A percentile compares a stretch with the other conserved stretches of the same genome.
These are phyloP conservation scores for Gortyna flavago DNA, from an alignment of 2,888 invertebrate species.

Conservation along the genomic window DNA sequence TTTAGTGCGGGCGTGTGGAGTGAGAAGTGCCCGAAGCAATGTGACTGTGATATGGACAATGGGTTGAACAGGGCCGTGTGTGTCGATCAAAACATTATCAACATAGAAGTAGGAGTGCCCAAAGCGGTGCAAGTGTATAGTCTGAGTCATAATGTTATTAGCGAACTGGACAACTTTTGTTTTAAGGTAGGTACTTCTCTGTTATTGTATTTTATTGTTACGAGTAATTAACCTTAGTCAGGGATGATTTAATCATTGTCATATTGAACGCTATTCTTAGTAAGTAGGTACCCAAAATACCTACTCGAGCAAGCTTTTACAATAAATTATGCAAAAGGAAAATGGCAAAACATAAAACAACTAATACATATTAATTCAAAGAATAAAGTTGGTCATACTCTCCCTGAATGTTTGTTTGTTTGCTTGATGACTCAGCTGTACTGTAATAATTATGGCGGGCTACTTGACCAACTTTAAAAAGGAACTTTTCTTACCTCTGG, in stretches of 20 bases:
- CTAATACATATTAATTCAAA: not conserved
- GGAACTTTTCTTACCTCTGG: not conserved
- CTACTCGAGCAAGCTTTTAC: not conserved
- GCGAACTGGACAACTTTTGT: slow-evolving; percentile 90
- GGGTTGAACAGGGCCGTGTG: slow-evolving; percentile 88
- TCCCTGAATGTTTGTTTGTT: slow-evolving; percentile 25
- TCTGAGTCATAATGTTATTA: slow-evolving; percentile 91
- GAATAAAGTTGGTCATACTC: slow-evolving; percentile 1
- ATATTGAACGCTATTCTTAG: not conserved
- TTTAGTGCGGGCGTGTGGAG: slow-evolving; percentile 63
- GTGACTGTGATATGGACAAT: slow-evolving; percentile 88
- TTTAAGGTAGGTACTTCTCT: slow-evolving; percentile 86
- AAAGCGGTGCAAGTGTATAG: slow-evolving; percentile 90
- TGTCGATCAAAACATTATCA: slow-evolving; percentile 90
- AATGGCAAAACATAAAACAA: not conserved
- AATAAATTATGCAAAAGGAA: not conserved
- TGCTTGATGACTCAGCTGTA: slow-evolving; percentile 20
- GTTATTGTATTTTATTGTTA: slow-evolving; percentile 20
- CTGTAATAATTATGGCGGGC: not conserved
- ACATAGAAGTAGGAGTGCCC: slow-evolving; percentile 90
- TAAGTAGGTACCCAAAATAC: not conserved
- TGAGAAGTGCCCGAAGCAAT: slow-evolving; percentile 88
- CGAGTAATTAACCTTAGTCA: not conserved
- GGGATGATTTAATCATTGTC: not conserved
- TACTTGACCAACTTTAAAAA: not conserved